Percentiles rank a stretch among this genome's conserved stretches.
Conservation (phyloP, 2,797 vertebrate species). For the Pelodytes ibericus region DNA sequence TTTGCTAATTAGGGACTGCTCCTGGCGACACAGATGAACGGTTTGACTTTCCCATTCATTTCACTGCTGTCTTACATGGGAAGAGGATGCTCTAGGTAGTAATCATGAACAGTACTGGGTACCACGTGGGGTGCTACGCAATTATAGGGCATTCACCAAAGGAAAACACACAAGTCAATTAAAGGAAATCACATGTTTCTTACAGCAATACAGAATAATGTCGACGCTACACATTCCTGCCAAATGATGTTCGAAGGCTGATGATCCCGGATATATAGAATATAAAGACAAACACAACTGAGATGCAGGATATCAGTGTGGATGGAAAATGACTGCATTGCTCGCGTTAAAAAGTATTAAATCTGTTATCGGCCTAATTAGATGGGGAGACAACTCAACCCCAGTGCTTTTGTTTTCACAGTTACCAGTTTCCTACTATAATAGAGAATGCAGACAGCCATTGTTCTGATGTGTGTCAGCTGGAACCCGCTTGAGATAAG, state of each 20-base stretch:
- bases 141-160: not conserved
- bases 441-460: not conserved
- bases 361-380: slow-evolving; percentile 31
- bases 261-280: not conserved
- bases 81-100: not conserved
- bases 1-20: not conserved
- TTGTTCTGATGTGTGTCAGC: slow-evolving; percentile 15
- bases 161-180: slow-evolving; percentile 10
- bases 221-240: slow-evolving; percentile 9
- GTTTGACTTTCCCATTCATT: not conserved
- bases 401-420: slow-evolving; percentile 23
- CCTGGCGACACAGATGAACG: not conserved
- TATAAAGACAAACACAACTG: slow-evolving; percentile 1
- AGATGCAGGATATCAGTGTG: not conserved
- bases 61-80: not conserved
- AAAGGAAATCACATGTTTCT: not conserved
- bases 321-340: slow-evolving; percentile 23
- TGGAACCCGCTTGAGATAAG: slow-evolving; percentile 20
- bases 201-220: slow-evolving; percentile 11
- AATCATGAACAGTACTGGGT: not conserved
- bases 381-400: slow-evolving; percentile 18
- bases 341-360: slow-evolving; percentile 6
- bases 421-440: slow-evolving; percentile 26
- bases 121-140: not conserved
- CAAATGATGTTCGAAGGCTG: not conserved